These are phyloP conservation scores for Stenichneumon culpator DNA, from an alignment of 2,888 invertebrate species.

Conservation along the genomic window DNA sequence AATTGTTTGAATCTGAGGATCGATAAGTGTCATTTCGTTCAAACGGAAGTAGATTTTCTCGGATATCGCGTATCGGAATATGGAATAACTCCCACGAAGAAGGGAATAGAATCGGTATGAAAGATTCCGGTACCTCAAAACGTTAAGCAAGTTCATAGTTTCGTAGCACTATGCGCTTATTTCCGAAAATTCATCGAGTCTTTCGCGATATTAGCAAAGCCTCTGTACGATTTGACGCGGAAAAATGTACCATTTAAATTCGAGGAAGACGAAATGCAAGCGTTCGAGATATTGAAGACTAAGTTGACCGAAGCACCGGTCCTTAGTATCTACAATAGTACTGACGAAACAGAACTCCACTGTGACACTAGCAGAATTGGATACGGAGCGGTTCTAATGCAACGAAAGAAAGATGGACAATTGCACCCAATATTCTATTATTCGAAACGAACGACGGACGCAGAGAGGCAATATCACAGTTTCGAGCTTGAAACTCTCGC, in stretches of 20 bases:
- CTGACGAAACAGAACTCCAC: slow-evolving; percentile 78
- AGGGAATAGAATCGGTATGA: slow-evolving; percentile 19
- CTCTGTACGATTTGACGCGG: slow-evolving; percentile 68
- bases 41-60: slow-evolving; percentile 17
- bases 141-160: slow-evolving; percentile 6
- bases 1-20: slow-evolving; percentile 39
- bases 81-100: slow-evolving; percentile 25
- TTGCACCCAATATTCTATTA: slow-evolving; percentile 78
- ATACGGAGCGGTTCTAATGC: slow-evolving; percentile 78
- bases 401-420: slow-evolving; percentile 72
- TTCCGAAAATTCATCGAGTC: slow-evolving; percentile 35
- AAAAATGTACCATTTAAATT: neutral
- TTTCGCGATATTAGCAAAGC: slow-evolving; percentile 13
- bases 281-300: slow-evolving; percentile 57
- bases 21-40: slow-evolving; percentile 24
- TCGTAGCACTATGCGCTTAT: slow-evolving; percentile 25
- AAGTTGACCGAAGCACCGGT: slow-evolving; percentile 70
- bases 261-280: neutral
- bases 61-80: slow-evolving; percentile 25
- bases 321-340: slow-evolving; percentile 75
- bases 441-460: slow-evolving; percentile 74
- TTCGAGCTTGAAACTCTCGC: slow-evolving; percentile 78
- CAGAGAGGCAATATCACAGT: slow-evolving; percentile 77
- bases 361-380: slow-evolving; percentile 78
- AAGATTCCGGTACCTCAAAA: slow-evolving; percentile 24